Percentiles rank a stretch among this genome's conserved stretches.
Evolutionary conservation across 2,113 vertebrate species (phyloP).

Genomic region (Rhabdornis inornatus): DNA sequence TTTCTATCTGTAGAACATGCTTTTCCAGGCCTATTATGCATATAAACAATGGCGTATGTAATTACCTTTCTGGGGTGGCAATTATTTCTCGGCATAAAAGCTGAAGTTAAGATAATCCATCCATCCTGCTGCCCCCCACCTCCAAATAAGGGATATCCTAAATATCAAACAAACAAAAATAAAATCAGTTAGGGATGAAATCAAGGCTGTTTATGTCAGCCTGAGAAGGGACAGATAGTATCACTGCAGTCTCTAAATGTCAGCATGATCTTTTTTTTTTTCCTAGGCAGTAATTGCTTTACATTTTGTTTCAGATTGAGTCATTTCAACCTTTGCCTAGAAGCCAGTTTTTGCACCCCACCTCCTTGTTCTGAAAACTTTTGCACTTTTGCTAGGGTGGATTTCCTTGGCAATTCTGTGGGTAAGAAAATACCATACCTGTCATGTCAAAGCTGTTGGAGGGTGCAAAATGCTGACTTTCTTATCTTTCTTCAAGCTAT

Average conservation of each 20-base stretch:
- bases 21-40: slow-evolving; percentile 73
- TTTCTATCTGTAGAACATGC: slow-evolving; percentile 62
- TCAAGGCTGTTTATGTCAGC: slow-evolving; percentile 63
- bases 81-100: slow-evolving; percentile 74
- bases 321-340: slow-evolving; percentile 66
- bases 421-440: slow-evolving; percentile 66
- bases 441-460: slow-evolving; percentile 55
- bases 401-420: slow-evolving; percentile 57
- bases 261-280: slow-evolving; percentile 47
- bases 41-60: slow-evolving; percentile 79
- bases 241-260: slow-evolving; percentile 65
- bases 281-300: slow-evolving; percentile 48
- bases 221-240: slow-evolving; percentile 70
- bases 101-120: slow-evolving; percentile 57
- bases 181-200: slow-evolving; percentile 70
- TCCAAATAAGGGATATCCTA: background rate
- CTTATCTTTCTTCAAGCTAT: slow-evolving; percentile 35
- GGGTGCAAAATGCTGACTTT: slow-evolving; percentile 28
- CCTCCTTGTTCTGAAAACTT: slow-evolving; percentile 53
- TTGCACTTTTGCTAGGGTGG: slow-evolving; percentile 53
- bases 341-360: slow-evolving; percentile 55
- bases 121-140: background rate
- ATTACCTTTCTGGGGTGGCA: slow-evolving; percentile 78
- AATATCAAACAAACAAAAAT: slow-evolving; percentile 22
- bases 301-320: slow-evolving; percentile 64